phyloP scores from a whole-genome alignment of 1,140 invertebrate genomes.

The Lordiphosa clarofinis region DNA sequence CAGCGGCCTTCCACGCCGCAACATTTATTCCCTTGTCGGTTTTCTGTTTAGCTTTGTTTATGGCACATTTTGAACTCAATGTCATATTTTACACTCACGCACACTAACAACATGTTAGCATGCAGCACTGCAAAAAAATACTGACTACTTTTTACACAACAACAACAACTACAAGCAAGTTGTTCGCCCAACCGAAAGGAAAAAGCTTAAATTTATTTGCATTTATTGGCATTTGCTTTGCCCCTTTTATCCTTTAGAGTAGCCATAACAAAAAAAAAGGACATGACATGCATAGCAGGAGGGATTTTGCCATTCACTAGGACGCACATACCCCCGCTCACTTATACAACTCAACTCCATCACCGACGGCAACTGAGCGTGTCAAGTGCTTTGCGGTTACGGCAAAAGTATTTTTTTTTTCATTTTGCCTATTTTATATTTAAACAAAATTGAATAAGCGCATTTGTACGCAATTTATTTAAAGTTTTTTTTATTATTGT shows the following conservation, averaged over 20 bases:
- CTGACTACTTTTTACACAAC: conserved; percentile 22
- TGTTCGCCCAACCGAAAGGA: conserved; percentile 26
- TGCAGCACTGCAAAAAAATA: conserved; percentile 17
- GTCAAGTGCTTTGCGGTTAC: conserved; percentile 68
- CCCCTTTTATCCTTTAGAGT: conserved; percentile 16
- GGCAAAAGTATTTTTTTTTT: conserved; percentile 46
- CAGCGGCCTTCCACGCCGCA: background rate
- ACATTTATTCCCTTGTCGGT: background rate
- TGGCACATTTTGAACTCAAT: conserved; percentile 46
- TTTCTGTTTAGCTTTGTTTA: conserved; percentile 35
- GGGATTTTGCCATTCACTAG: conserved; percentile 24
- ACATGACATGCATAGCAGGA: conserved; percentile 15
- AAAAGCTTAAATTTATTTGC: conserved; percentile 59
- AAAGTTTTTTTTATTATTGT: conserved; percentile 51
- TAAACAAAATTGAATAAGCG: conserved; percentile 59
- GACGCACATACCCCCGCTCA: conserved; percentile 9
- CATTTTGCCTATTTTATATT: conserved; percentile 19
- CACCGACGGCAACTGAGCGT: conserved; percentile 54
- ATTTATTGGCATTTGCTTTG: conserved; percentile 51
- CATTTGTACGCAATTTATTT: conserved; percentile 72
- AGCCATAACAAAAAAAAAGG: background rate
- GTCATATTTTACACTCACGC: conserved; percentile 37
- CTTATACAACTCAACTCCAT: conserved; percentile 26
- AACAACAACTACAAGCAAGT: conserved; percentile 10
- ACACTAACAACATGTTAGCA: conserved; percentile 15